Evolutionary conservation across 2,888 invertebrate species (phyloP).

Genomic region (Candidula unifasciata): DNA sequence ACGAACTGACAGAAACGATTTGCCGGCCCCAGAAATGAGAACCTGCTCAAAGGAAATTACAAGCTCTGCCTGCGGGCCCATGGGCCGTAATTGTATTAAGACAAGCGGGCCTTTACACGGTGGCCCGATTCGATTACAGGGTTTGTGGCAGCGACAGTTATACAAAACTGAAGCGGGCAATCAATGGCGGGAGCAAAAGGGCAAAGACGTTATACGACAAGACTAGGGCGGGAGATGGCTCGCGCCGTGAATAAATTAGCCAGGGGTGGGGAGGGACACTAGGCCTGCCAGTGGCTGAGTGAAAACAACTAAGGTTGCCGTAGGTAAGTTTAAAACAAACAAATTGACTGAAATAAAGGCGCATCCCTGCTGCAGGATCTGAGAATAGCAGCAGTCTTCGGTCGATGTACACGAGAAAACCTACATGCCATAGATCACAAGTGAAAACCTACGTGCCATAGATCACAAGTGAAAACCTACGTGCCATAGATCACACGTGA

Average conservation of each 20-base stretch:
- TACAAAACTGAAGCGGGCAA: neutral
- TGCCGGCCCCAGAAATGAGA: slow-evolving; percentile 29
- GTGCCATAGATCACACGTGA: no score
- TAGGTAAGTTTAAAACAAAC: no score
- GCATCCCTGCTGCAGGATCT: no score
- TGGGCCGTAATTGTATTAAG: neutral
- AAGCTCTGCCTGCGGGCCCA: neutral
- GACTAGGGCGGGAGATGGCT: neutral
- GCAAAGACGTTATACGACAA: neutral
- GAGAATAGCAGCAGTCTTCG: no score
- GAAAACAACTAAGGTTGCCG: no score
- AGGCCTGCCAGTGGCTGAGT: neutral
- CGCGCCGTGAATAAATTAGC: neutral
- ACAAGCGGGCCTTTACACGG: neutral
- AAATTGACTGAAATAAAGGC: no score
- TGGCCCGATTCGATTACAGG: slow-evolving; percentile 10
- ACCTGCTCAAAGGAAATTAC: slow-evolving; percentile 28
- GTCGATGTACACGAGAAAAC: no score
- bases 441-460: no score
- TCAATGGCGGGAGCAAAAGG: slow-evolving; percentile 12
- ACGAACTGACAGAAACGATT: slow-evolving; percentile 25
- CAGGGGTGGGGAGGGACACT: neutral
- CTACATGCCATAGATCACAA: no score
- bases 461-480: no score
- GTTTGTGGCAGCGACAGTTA: neutral